Evolutionary conservation across 2,797 vertebrate genomes (phyloP).

Genomic region (Sphaeramia orbicularis): DNA sequence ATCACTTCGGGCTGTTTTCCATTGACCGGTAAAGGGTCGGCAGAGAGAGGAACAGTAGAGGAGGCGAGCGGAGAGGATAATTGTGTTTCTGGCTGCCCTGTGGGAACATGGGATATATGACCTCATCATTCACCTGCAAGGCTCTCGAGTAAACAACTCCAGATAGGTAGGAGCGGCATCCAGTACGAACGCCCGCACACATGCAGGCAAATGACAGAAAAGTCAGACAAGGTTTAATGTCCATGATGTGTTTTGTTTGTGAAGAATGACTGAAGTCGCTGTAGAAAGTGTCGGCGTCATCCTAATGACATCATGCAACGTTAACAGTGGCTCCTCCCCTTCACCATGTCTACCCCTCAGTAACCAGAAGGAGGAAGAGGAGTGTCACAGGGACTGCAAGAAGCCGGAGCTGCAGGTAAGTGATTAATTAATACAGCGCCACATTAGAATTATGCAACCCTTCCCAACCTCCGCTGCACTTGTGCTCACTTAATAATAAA

Average conservation of each 20-base stretch:
- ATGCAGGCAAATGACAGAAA: background rate
- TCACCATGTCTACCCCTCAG: conserved; percentile 42
- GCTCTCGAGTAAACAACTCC: conserved; percentile 74
- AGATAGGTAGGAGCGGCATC: conserved; percentile 56
- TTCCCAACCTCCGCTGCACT: background rate
- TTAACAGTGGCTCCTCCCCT: conserved; percentile 51
- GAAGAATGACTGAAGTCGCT: conserved; percentile 90
- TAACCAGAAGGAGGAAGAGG: conserved; percentile 69
- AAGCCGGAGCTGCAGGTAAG: conserved; percentile 76
- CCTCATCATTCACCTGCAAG: conserved; percentile 87
- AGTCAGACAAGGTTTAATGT: background rate
- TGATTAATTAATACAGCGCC: conserved; percentile 18
- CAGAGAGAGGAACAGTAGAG: conserved; percentile 53
- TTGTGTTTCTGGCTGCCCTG: conserved; percentile 76
- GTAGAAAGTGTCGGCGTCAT: conserved; percentile 78
- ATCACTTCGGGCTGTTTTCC: conserved; percentile 64
- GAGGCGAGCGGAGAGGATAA: conserved; percentile 71
- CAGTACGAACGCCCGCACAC: conserved; percentile 1
- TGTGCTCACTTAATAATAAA: conserved; percentile 46
- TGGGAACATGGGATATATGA: conserved; percentile 93
- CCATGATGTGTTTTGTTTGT: conserved; percentile 16
- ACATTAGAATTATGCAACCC: conserved; percentile 20
- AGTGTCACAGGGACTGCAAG: conserved; percentile 49
- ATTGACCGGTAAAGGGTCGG: conserved; percentile 51
- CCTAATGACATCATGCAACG: conserved; percentile 53